phyloP scores from a whole-genome alignment of 1,140 invertebrate genomes.

The Amyelois transitella region DNA sequence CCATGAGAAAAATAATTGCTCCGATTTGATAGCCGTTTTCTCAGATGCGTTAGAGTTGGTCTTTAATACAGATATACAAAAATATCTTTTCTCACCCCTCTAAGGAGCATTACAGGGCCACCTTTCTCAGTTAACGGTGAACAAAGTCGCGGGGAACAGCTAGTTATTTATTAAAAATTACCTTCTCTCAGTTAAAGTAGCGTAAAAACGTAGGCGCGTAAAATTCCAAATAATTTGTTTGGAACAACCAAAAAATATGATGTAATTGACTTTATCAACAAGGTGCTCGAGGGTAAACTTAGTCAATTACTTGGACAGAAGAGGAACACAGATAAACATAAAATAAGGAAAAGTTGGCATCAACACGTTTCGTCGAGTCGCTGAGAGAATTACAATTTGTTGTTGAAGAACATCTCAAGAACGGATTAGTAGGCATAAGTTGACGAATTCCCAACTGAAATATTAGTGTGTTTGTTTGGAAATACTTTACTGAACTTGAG shows the following conservation, averaged over 20 bases:
- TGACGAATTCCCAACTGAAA: neutral
- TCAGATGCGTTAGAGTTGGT: too few species aligned
- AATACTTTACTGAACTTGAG: neutral
- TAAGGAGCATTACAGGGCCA: too few species aligned
- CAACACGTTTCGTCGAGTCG: neutral
- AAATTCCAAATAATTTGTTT: too few species aligned
- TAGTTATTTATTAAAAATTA: neutral
- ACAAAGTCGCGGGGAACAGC: neutral
- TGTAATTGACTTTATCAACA: conserved; percentile 9
- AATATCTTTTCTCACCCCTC: too few species aligned
- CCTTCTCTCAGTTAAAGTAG: neutral
- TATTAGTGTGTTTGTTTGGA: neutral
- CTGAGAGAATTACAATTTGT: conserved; percentile 1
- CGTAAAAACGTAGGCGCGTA: too few species aligned
- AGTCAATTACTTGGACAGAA: conserved; percentile 6
- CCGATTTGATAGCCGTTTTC: too few species aligned
- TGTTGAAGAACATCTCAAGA: neutral
- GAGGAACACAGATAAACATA: neutral
- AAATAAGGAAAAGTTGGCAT: conserved; percentile 1
- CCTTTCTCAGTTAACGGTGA: neutral
- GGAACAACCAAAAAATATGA: neutral
- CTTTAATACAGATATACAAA: too few species aligned
- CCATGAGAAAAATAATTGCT: too few species aligned
- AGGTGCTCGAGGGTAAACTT: conserved; percentile 6
- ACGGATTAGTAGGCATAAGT: neutral